A percentile compares a stretch with the other conserved stretches of the same genome.
Conservation (phyloP, 2,113 vertebrate genomes). For the Coreoperca whiteheadi region DNA sequence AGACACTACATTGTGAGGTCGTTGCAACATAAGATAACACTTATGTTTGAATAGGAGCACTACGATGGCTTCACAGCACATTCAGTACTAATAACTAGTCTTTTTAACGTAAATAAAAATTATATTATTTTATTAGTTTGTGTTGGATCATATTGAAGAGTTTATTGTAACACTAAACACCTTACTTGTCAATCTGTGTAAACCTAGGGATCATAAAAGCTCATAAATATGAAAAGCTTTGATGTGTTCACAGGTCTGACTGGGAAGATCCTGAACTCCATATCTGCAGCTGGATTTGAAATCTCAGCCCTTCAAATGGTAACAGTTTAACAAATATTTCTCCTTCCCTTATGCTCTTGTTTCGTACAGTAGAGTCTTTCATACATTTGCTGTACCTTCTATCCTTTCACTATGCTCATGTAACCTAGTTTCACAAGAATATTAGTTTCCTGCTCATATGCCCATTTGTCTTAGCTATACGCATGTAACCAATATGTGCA, state of each 20-base stretch:
- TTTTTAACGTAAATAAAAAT: background rate
- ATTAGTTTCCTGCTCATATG: background rate
- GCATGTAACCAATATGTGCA: conserved; percentile 26
- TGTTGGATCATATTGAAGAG: background rate
- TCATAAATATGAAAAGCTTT: conserved; percentile 10
- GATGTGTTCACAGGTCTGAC: conserved; percentile 85
- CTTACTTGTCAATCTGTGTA: conserved; percentile 10
- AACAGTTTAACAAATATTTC: conserved; percentile 24
- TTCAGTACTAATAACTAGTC: background rate
- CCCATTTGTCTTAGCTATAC: background rate
- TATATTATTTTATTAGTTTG: background rate
- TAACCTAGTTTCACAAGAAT: background rate
- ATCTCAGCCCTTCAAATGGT: conserved; percentile 95
- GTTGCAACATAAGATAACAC: conserved; percentile 4
- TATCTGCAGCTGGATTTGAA: conserved; percentile 89
- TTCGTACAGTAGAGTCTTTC: background rate
- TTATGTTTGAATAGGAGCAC: background rate
- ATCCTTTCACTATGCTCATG: background rate
- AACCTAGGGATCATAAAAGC: conserved; percentile 17
- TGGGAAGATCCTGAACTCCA: conserved; percentile 92
- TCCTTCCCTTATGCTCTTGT: background rate
- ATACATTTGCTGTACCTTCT: background rate
- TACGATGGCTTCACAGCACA: background rate
- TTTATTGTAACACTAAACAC: conserved; percentile 37
- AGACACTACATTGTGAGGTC: conserved; percentile 19